phyloP scores from a whole-genome alignment of 2,888 invertebrate genomes.

The Tenthredo notha region DNA sequence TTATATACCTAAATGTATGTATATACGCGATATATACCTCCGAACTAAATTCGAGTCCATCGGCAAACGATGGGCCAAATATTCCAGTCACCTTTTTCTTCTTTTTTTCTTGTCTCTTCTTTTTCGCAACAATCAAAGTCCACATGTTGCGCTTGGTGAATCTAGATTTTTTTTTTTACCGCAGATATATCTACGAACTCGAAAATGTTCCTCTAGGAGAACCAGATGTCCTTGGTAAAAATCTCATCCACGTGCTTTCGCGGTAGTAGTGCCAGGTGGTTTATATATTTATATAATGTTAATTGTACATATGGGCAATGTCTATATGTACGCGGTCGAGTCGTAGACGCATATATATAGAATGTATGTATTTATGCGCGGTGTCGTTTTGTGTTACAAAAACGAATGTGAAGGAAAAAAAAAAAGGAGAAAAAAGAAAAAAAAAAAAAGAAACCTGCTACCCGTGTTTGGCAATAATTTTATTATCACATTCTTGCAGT shows the following conservation, averaged over 20 bases:
- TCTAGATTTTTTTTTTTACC: not conserved
- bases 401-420: not conserved
- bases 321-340: not conserved
- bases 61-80: not conserved
- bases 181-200: not conserved
- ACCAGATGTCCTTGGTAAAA: not conserved
- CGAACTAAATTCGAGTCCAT: not conserved
- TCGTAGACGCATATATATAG: not conserved
- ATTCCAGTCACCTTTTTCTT: not conserved
- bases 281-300: conserved; percentile 9
- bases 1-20: not conserved
- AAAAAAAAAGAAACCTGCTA: not conserved
- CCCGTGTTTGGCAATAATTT: conserved; percentile 13
- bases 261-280: not conserved
- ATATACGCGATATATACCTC: not conserved
- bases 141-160: not conserved
- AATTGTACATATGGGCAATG: conserved; percentile 1
- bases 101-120: not conserved
- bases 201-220: not conserved
- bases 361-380: not conserved
- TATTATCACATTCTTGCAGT: not conserved
- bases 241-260: not conserved
- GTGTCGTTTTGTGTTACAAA: not conserved
- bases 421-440: not conserved
- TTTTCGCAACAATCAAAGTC: conserved; percentile 13